phyloP scores from a whole-genome alignment of 2,888 invertebrate species.

The Atrina japonica region DNA sequence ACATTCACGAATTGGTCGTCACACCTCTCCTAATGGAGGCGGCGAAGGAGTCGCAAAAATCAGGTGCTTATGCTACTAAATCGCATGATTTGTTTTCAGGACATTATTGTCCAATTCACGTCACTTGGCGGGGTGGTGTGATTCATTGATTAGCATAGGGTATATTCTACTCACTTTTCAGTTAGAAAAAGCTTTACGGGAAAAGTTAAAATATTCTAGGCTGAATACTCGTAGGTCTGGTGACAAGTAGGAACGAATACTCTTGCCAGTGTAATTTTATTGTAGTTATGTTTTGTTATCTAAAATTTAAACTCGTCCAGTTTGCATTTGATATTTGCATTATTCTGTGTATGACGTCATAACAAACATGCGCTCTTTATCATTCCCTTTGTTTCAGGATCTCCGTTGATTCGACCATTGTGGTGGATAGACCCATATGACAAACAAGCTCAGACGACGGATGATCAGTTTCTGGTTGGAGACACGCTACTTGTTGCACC shows the following conservation, averaged over 20 bases:
- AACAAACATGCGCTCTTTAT: no score
- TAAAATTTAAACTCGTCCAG: no score
- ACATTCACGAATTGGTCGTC: slow-evolving; percentile 58
- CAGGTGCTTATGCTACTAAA: slow-evolving; percentile 46
- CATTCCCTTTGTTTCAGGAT: slow-evolving; percentile 70
- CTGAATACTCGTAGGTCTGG: no score
- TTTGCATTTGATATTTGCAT: no score
- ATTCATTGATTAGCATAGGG: not conserved
- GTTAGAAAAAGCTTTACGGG: no score
- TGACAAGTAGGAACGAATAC: no score
- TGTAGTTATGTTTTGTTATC: no score
- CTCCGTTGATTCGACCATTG: slow-evolving; percentile 94
- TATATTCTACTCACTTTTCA: not conserved
- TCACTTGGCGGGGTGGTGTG: not conserved
- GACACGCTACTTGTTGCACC: slow-evolving; percentile 76
- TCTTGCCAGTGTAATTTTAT: no score
- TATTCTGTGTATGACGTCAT: no score
- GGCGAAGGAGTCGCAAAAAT: slow-evolving; percentile 50
- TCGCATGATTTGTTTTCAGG: no score
- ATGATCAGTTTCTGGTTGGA: slow-evolving; percentile 83
- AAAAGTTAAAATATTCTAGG: no score
- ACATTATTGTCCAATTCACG: no score
- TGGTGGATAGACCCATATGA: slow-evolving; percentile 94
- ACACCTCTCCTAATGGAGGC: slow-evolving; percentile 58
- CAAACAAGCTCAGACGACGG: slow-evolving; percentile 88